A percentile compares a stretch with the other conserved stretches of the same genome.
phyloP scores from a whole-genome alignment of 2,797 vertebrate species.

The Siniperca obscura region DNA sequence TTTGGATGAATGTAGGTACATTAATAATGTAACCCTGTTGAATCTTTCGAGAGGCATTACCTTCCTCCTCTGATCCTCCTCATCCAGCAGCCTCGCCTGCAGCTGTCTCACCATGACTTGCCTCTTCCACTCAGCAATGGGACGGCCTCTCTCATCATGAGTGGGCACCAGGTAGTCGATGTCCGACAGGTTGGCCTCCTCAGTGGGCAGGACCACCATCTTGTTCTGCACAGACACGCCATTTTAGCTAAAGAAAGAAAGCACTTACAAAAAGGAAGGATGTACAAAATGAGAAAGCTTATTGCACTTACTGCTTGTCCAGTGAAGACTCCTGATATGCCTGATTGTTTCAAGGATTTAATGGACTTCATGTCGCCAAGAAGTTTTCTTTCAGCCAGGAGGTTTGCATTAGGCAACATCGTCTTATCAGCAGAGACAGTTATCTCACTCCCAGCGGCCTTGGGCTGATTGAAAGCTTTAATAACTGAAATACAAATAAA shows the following conservation, averaged over 20 bases:
- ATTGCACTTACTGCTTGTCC: slow-evolving; percentile 72
- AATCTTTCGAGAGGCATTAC: slow-evolving; percentile 59
- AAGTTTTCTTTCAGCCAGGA: slow-evolving; percentile 75
- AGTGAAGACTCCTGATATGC: slow-evolving; percentile 76
- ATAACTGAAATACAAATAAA: slow-evolving; percentile 72
- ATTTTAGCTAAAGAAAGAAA: not conserved
- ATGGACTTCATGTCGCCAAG: slow-evolving; percentile 79
- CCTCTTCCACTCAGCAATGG: slow-evolving; percentile 97
- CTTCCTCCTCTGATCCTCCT: slow-evolving; percentile 86
- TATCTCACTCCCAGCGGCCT: slow-evolving; percentile 50
- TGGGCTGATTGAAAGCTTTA: slow-evolving; percentile 68
- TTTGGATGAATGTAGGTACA: not conserved
- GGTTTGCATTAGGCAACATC: slow-evolving; percentile 47
- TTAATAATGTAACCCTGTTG: not conserved
- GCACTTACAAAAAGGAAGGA: too few species aligned
- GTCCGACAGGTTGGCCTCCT: slow-evolving; percentile 88
- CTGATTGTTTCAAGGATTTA: slow-evolving; percentile 77
- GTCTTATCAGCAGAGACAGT: slow-evolving; percentile 50
- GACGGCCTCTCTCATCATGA: slow-evolving; percentile 89
- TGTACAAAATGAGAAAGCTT: not conserved
- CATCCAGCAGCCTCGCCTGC: slow-evolving; percentile 87
- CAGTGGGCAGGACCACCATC: slow-evolving; percentile 85
- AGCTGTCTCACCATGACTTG: slow-evolving; percentile 96
- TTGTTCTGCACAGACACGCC: slow-evolving; percentile 74
- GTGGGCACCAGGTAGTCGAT: slow-evolving; percentile 94